Percentiles rank a stretch among this genome's conserved stretches.
These are phyloP conservation scores for Neodiprion pinetum DNA, from an alignment of 1,140 invertebrate genomes.

Conservation along the genomic window DNA sequence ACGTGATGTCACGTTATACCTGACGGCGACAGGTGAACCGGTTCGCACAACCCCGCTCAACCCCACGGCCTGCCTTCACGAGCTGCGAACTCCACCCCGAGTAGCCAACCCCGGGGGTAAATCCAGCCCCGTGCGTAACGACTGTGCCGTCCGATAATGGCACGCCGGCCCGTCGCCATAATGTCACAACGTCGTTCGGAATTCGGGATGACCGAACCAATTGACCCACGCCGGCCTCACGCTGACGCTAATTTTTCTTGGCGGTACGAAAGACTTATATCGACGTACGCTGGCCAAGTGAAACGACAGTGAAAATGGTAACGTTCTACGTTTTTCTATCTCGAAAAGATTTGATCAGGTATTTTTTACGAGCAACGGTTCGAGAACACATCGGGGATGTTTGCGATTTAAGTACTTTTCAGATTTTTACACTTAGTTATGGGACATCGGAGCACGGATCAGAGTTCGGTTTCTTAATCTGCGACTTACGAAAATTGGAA, in stretches of 20 bases:
- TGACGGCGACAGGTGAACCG: conserved; percentile 41
- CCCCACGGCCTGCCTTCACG: conserved; percentile 18
- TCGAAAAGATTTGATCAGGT: too few species aligned
- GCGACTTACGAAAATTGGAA: too few species aligned
- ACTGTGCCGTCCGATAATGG: conserved; percentile 28
- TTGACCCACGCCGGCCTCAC: not conserved
- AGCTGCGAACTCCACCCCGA: not conserved
- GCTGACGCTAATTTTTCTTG: not conserved
- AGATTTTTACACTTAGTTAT: too few species aligned
- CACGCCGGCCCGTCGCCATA: not conserved
- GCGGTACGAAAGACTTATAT: too few species aligned
- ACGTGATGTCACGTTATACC: conserved; percentile 48
- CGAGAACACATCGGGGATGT: too few species aligned
- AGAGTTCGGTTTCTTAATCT: too few species aligned
- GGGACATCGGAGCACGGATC: too few species aligned
- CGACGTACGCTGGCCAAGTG: too few species aligned
- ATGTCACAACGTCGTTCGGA: not conserved
- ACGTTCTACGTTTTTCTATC: too few species aligned
- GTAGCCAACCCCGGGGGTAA: conserved; percentile 23
- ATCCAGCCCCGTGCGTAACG: conserved; percentile 37
- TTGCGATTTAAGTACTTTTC: too few species aligned
- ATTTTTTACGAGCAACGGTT: too few species aligned
- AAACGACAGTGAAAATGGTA: too few species aligned
- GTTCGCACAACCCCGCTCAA: conserved; percentile 37
- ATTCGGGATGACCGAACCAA: not conserved